Evolutionary conservation across 2,113 vertebrate genomes (phyloP), one percentile per base, ranked within the genome.

Genomic region (Thymallus thymallus): DNA sequence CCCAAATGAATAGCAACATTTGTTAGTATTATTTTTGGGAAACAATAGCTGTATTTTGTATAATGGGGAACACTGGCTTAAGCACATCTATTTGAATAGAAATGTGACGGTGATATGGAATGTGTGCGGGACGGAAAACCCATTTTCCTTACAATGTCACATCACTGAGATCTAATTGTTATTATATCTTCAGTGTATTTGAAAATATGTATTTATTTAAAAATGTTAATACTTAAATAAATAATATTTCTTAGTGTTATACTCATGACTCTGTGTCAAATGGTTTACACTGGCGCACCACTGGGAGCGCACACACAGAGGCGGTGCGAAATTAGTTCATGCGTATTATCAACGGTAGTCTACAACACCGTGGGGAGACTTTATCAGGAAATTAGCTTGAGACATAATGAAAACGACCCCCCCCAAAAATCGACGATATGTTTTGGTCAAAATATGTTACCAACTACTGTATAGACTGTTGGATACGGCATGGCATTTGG

Each of bases 151-250:
- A 78, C 69, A 55, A 60, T 78, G 76, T 88, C 79, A 84, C 68
- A 68, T 82, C 16, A 67, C 71, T 77, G 71, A 73, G 79, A 80
- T 82, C 55, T 85, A 79, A 86, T 85, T 91, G 88, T 93, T 82
- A 88, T 78, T 93, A 93, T 93, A 91, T 81, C 71, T 88, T 93
- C 92, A 90, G 86, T 92, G 94, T 93, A 85, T 88, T 91, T 90
- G 89, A 94, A 94, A 84, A 96, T 98, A 99, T 98, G 98, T 99
- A 98, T 99, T 98, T 99, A 99, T 99, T 98, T 98, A 97, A 82
- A 91, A 92, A 90, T 90, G 91, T 89, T 90, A 81, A 89, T 83
- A 84, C 78, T 88, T 86, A 87, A 94, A 92, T 93, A 91, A 94
- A 93, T 35, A 80, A 84, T 92, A 92, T 93, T 92, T 91, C 92